Evolutionary conservation across 2,888 invertebrate genomes (phyloP).

Genomic region (Oscheius sp.): DNA sequence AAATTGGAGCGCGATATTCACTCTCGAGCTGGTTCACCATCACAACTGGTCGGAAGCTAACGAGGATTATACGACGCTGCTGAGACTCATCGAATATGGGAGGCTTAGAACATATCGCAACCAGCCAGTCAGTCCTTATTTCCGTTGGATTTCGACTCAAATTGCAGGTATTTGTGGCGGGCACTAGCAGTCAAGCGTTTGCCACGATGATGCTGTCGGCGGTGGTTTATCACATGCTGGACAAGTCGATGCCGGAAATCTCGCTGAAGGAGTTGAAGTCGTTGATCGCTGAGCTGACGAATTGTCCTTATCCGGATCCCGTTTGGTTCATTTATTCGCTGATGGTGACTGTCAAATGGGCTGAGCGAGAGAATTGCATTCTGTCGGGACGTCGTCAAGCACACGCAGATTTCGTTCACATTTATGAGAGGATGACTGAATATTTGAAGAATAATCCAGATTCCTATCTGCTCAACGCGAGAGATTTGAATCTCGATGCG

Average conservation of each 20-base stretch:
- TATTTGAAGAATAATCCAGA: not conserved
- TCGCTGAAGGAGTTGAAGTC: not conserved
- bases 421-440: not conserved
- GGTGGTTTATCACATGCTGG: not conserved
- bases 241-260: not conserved
- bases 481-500: not conserved
- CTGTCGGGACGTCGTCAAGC: not conserved
- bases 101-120: not conserved
- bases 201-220: constrained; percentile 6
- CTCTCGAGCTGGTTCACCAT: not conserved
- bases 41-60: not conserved
- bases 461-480: not conserved
- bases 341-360: not conserved
- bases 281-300: not conserved
- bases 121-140: not conserved
- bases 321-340: not conserved
- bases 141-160: not conserved
- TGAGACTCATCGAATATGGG: not conserved
- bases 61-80: not conserved
- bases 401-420: not conserved
- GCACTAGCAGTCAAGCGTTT: not conserved
- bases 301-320: not conserved
- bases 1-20: not conserved
- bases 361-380: not conserved
- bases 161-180: not conserved